Base-by-base conservation (phyloP, 2,888 invertebrate genomes). In the Balanococcus diminutus region DNA sequence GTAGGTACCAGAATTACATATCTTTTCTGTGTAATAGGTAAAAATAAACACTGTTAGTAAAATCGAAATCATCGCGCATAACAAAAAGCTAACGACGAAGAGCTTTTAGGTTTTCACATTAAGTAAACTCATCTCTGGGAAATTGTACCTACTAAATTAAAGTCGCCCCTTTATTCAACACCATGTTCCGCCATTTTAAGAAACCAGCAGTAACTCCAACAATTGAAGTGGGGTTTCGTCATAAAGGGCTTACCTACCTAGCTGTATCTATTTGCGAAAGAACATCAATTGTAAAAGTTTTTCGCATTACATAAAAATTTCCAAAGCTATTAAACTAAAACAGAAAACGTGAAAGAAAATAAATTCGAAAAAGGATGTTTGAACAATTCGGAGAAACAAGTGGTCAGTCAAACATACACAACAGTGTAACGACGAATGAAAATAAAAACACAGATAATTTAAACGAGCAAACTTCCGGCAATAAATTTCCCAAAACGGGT, bases 391-490 rank as follows among this genome's bases (percentile, higher is more conserved):
- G 11, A 14, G 72, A 72, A 72, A 72, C 72, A 31, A 72, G 72
- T 72, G 72, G 72, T 31, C 72, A 72, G 72, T 72, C 72, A 72
- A 72, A 72, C 31, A 72, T 31, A 72, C 72, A 72, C 72, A 72
- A 72, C 6, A 31, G 14, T 16, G 72, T 11, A 72, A 72, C 72
- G 72, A 72, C 31, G 28, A 31, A 72, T 72, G 72, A 31, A 72
- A 72, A 72, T 72, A 72, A 72, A 72, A 72, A 72, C 72, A 72
- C 72, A 72, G 72, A 72, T 72, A 72, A 72, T 72, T 72, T 72
- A 72, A 72, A 72, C 28, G 28, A 31, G 72, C 72, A 72, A 72
- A 72, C 72, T 72, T 72, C 72, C 72, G 72, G 72, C 72, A 72
- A 72, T 72, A 72, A 72, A 72, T 72, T 72, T 72, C 16, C 72